Conservation (phyloP, 2,888 invertebrate genomes). For the Dione juno region DNA sequence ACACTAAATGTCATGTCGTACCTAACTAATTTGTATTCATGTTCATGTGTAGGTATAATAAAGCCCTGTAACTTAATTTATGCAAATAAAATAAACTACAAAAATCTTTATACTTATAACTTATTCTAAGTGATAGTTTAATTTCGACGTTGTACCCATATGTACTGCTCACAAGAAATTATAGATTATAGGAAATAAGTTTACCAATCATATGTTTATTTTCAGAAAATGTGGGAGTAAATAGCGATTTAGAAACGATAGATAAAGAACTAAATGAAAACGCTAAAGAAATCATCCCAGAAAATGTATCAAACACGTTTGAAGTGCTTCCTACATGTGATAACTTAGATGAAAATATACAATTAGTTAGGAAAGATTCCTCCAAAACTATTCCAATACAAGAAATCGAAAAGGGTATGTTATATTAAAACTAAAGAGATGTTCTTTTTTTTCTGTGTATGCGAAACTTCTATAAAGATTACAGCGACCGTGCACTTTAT, state of each 20-base stretch:
- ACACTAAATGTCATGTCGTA: not conserved
- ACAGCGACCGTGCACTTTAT: conserved; percentile 7
- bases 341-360: conserved; percentile 65
- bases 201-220: not conserved
- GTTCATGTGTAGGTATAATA: conserved; percentile 5
- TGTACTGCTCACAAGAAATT: not conserved
- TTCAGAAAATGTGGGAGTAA: conserved; percentile 26
- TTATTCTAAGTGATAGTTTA: not conserved
- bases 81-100: not conserved
- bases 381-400: conserved; percentile 44
- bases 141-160: not conserved
- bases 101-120: not conserved
- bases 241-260: conserved; percentile 14
- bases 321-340: conserved; percentile 73
- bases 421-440: not conserved
- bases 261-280: conserved; percentile 43
- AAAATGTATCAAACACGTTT: conserved; percentile 49
- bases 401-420: conserved; percentile 34
- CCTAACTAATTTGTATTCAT: conserved; percentile 4
- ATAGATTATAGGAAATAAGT: not conserved
- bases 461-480: not conserved
- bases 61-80: not conserved
- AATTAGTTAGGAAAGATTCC: conserved; percentile 69
- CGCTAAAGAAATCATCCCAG: conserved; percentile 49
- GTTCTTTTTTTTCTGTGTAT: not conserved